A percentile compares a stretch with the other conserved stretches of the same genome.
Evolutionary conservation across 37 sponge, comb jelly and placozoan genomes (phyloP).

Genomic region (Tethya wilhelma): DNA sequence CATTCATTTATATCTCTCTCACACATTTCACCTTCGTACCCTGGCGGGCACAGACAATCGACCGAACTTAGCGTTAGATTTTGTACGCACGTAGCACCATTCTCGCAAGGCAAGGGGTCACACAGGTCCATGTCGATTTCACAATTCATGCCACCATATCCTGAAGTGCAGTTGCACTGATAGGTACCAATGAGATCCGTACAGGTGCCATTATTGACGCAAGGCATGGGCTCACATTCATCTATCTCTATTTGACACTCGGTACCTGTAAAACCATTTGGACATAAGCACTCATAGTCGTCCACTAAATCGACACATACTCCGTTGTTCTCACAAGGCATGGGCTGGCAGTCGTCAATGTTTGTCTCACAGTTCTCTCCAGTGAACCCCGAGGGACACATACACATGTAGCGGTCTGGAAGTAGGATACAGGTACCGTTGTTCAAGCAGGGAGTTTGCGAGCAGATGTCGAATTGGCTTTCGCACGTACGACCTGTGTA

Average conservation of each 20-base stretch:
- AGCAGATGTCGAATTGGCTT: slow-evolving; percentile 23
- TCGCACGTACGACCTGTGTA: slow-evolving; percentile 63
- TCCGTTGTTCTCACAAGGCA: slow-evolving; percentile 53
- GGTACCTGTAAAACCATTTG: slow-evolving; percentile 50
- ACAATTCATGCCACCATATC: slow-evolving; percentile 58
- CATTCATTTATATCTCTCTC: slow-evolving; percentile 40
- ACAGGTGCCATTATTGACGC: slow-evolving; percentile 63
- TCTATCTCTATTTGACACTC: slow-evolving; percentile 36
- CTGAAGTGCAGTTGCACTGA: slow-evolving; percentile 49
- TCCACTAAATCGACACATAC: slow-evolving; percentile 52
- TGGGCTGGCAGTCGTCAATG: slow-evolving; percentile 31
- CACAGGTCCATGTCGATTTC: slow-evolving; percentile 41
- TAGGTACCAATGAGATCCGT: slow-evolving; percentile 42
- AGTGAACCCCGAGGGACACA: slow-evolving; percentile 60
- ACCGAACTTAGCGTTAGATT: slow-evolving; percentile 17
- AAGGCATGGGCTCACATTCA: slow-evolving; percentile 33
- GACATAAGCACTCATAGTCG: slow-evolving; percentile 54
- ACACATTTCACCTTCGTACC: slow-evolving; percentile 53
- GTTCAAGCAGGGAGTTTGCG: slow-evolving; percentile 50
- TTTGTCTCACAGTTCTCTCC: slow-evolving; percentile 28
- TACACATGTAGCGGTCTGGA: slow-evolving; percentile 27
- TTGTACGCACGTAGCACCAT: slow-evolving; percentile 55
- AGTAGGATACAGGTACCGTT: slow-evolving; percentile 34
- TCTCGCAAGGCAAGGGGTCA: slow-evolving; percentile 43
- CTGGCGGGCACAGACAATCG: slow-evolving; percentile 34